Conservation (phyloP, 1,140 invertebrate genomes). For the Saccostrea echinata region DNA sequence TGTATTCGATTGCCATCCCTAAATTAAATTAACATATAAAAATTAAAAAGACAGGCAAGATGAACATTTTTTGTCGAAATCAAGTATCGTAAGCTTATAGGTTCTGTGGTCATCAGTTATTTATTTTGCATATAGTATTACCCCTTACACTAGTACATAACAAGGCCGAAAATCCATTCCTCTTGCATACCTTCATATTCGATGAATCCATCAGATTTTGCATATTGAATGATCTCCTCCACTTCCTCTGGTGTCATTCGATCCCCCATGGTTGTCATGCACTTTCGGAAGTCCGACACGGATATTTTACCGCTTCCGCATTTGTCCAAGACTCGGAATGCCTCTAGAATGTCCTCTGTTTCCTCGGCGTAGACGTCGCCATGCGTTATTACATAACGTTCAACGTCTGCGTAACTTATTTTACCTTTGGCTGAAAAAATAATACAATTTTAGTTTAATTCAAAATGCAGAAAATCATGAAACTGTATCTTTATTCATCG, state of each 20-base stretch:
- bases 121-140: no score
- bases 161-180: background rate
- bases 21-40: no score
- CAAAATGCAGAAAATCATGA: background rate
- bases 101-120: no score
- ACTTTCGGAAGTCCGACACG: conserved; percentile 93
- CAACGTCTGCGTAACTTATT: conserved; percentile 55
- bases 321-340: conserved; percentile 63
- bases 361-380: conserved; percentile 48
- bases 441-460: background rate
- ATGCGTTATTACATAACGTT: conserved; percentile 52
- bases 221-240: conserved; percentile 98
- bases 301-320: conserved; percentile 74
- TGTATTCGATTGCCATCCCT: no score
- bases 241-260: conserved; percentile 99
- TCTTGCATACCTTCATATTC: conserved; percentile 66
- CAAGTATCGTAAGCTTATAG: no score
- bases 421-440: conserved; percentile 56
- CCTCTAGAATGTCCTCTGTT: conserved; percentile 56
- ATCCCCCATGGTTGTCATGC: conserved; percentile 99
- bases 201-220: conserved; percentile 93
- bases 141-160: no score
- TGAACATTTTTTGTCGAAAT: no score
- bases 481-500: no score
- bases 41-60: no score